phyloP scores from a whole-genome alignment of 2,888 invertebrate genomes.

The Petrophora chlorosata region DNA sequence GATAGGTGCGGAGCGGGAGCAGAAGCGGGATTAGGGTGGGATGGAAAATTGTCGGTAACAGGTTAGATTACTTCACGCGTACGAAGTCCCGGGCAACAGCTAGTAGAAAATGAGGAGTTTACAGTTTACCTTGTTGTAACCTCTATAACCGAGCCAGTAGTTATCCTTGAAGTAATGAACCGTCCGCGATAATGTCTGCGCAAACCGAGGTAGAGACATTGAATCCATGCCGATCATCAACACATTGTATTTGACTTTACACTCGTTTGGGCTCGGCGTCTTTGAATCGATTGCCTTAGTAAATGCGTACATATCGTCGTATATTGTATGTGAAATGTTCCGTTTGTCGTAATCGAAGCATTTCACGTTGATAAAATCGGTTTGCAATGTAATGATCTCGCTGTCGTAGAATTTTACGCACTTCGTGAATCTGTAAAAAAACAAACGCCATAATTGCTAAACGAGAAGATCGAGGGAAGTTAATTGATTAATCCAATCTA shows the following conservation, averaged over 20 bases:
- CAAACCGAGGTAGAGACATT: slow-evolving; percentile 90
- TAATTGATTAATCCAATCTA: too few species aligned
- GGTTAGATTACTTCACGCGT: too few species aligned
- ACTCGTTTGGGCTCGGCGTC: slow-evolving; percentile 32
- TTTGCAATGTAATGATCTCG: slow-evolving; percentile 50
- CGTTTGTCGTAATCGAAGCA: slow-evolving; percentile 55
- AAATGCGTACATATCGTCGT: slow-evolving; percentile 72
- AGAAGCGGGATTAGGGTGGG: too few species aligned
- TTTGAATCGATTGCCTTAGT: slow-evolving; percentile 67
- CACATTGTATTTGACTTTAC: slow-evolving; percentile 77
- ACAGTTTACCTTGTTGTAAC: slow-evolving; percentile 87
- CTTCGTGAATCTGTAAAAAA: slow-evolving; percentile 54
- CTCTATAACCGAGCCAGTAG: slow-evolving; percentile 88
- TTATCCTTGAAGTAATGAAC: slow-evolving; percentile 86
- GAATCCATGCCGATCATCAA: slow-evolving; percentile 93
- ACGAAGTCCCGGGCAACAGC: too few species aligned
- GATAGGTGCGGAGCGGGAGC: too few species aligned
- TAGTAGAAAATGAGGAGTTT: too few species aligned
- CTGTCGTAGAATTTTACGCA: slow-evolving; percentile 56
- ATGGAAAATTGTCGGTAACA: too few species aligned
- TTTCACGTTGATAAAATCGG: slow-evolving; percentile 66
- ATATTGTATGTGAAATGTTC: slow-evolving; percentile 55
- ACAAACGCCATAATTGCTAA: not conserved
- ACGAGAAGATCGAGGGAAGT: too few species aligned
- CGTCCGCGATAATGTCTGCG: slow-evolving; percentile 90